Evolutionary conservation across 1,140 invertebrate genomes (phyloP), one percentile per base, ranked within the genome.

Genomic region (Belonocnema kinseyi): DNA sequence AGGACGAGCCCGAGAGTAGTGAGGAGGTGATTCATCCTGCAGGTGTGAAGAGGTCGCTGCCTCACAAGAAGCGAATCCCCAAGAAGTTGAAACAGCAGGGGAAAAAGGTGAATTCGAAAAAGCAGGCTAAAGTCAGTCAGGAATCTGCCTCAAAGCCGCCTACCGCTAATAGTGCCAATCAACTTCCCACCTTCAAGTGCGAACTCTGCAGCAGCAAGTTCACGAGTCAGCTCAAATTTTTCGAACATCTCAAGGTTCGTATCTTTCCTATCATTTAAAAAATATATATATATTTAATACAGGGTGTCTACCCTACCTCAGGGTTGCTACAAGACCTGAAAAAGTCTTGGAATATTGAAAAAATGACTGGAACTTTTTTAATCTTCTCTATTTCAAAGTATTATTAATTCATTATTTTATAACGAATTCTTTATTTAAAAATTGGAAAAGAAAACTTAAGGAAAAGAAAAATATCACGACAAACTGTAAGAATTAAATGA

Each of bases 191-290:
- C 3, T 95, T 94, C 80, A 92, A 92, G 73, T 96, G 95, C 85
- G 94, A 96, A 88, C 88, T 96, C 8, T 96, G 95, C 85, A 92
- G 91, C 40, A 92, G 92, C 78, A 91, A 89, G 33, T 94, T 94
- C 85, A 92, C 91, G 13, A 94, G 94, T 75, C 96, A 97, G 84
- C 88, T 96, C 10, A 93, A 94, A 86, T 97, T 97, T 90, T 97
- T 95, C 88, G 95, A 96, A 83, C 96, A 97, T 88, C 90, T 97
- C 10, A 96, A 96, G 83, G 90, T 89, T 80, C 80, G 46, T 66
- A 74, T 56, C n/a, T 66, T 54, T 78, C 53, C 33, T 6, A 77
- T 74, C 50, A 73, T 80, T 66, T 78, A n/a, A n/a, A n/a, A n/a
- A n/a, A n/a, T n/a, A n/a, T n/a, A n/a, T n/a, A n/a, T n/a, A n/a